These are phyloP conservation scores for Pteruthius melanotis DNA, from an alignment of 2,113 vertebrate genomes.

Conservation along the genomic window DNA sequence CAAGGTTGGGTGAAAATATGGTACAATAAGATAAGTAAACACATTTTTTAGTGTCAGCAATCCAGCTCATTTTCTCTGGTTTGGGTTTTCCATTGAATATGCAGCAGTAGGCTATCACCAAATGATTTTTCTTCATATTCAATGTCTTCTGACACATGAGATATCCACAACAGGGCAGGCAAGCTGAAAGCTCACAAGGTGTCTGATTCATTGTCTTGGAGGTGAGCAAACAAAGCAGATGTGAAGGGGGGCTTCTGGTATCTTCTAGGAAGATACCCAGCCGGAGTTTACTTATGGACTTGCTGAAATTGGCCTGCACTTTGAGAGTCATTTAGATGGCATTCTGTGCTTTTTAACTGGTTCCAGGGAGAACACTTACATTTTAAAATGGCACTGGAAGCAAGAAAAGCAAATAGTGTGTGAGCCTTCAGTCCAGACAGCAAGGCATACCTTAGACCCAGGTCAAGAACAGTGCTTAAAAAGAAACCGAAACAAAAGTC, in stretches of 20 bases:
- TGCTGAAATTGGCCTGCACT: constrained; percentile 56
- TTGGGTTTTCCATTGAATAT: not conserved
- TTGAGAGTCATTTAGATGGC: constrained; percentile 48
- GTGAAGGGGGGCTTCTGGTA: constrained; percentile 14
- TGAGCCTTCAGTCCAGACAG: constrained; percentile 8
- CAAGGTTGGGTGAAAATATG: not conserved
- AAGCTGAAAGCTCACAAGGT: not conserved
- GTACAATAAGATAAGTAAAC: not conserved
- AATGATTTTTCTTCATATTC: not conserved
- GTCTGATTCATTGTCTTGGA: not conserved
- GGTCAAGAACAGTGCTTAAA: not conserved
- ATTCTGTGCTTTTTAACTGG: constrained; percentile 56
- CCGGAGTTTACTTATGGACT: constrained; percentile 60
- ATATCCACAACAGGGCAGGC: not conserved
- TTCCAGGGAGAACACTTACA: constrained; percentile 45
- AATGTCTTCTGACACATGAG: not conserved
- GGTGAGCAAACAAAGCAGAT: constrained; percentile 22
- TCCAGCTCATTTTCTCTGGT: not conserved
- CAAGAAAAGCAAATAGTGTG: constrained; percentile 51
- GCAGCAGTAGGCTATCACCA: not conserved
- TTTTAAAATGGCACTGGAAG: constrained; percentile 63
- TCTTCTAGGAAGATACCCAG: not conserved
- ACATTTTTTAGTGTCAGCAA: not conserved
- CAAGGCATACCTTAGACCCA: not conserved
- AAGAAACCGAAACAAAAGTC: not conserved